Evolutionary conservation across 2,797 vertebrate species (phyloP).

Genomic region (Sebastes cheni): DNA sequence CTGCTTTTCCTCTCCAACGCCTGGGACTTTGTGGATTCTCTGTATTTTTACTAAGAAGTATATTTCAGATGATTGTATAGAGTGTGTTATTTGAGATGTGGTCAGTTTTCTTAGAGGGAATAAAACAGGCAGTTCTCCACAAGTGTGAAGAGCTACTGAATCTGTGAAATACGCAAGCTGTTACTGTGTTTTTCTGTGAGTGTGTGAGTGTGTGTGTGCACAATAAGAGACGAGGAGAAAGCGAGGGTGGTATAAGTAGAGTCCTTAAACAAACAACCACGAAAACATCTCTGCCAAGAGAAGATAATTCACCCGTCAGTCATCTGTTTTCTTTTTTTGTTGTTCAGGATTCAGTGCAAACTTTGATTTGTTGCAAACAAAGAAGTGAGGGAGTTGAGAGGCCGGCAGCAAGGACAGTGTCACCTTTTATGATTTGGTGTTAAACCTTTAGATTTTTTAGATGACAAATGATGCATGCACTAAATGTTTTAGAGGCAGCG

Average conservation of each 20-base stretch:
- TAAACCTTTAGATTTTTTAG: neutral
- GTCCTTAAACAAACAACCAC: constrained; percentile 9
- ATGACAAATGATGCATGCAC: neutral
- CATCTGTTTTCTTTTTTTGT: neutral
- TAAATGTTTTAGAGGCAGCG: constrained; percentile 1
- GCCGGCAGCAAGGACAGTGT: neutral
- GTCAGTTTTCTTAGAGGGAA: constrained; percentile 15
- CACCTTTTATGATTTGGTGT: neutral
- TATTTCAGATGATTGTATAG: neutral
- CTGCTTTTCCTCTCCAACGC: neutral
- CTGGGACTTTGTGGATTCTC: neutral
- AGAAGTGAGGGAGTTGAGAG: neutral
- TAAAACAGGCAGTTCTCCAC: constrained; percentile 17
- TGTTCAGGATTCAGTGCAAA: neutral
- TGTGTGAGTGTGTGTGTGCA: constrained; percentile 2
- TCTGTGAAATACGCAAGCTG: constrained; percentile 66
- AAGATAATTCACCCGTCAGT: neutral
- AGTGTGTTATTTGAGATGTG: neutral
- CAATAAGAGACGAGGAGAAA: constrained; percentile 11
- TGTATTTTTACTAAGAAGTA: neutral
- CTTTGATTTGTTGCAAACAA: neutral
- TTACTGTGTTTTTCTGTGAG: constrained; percentile 29
- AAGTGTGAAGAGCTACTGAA: constrained; percentile 48
- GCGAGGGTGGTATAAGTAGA: neutral
- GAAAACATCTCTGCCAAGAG: constrained; percentile 10